A percentile compares a stretch with the other conserved stretches of the same genome.
Conservation (phyloP, 2,113 vertebrate species). For the Grallaria varia region DNA sequence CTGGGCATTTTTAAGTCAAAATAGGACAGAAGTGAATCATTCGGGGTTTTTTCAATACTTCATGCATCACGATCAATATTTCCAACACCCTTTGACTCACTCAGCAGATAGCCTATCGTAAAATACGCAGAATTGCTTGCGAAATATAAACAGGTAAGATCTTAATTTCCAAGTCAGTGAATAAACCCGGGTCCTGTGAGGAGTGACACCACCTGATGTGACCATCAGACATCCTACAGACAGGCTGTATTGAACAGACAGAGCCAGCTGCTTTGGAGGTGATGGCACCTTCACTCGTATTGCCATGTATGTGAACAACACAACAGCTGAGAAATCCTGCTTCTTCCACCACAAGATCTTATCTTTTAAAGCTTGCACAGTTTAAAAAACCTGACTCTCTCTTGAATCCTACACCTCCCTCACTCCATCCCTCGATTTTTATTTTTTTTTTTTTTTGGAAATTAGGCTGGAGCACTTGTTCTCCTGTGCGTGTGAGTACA, state of each 20-base stretch:
- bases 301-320: background rate
- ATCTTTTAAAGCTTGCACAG: background rate
- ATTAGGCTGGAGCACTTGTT: background rate
- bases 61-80: background rate
- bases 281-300: background rate
- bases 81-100: slow-evolving; percentile 29
- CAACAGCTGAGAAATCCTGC: background rate
- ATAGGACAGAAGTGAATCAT: slow-evolving; percentile 30
- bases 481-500: background rate
- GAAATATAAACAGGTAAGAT: background rate
- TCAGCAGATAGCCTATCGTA: background rate
- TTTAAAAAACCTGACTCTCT: background rate
- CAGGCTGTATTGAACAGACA: background rate
- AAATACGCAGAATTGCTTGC: background rate
- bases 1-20: slow-evolving; percentile 39
- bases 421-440: background rate
- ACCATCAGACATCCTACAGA: background rate
- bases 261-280: background rate
- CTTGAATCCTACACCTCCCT: background rate
- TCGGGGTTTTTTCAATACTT: slow-evolving; percentile 22
- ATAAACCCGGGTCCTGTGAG: background rate
- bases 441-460: background rate
- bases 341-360: background rate
- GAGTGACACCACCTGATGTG: background rate
- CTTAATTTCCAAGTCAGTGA: background rate